Conservation (phyloP, 2,113 vertebrate genomes). For the Astatoreochromis straeleni region DNA sequence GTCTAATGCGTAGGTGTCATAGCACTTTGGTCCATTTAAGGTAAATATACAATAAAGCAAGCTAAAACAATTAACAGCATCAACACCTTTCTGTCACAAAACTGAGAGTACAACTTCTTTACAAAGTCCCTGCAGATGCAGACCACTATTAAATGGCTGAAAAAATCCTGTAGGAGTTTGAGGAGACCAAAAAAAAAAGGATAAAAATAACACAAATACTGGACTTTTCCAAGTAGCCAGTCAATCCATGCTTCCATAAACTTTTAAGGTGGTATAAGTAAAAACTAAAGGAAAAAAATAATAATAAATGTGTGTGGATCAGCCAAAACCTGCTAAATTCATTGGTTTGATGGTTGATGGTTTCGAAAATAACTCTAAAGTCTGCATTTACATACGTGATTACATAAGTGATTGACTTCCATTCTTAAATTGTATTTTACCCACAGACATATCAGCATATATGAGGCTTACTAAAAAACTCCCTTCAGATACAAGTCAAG, state of each 20-base stretch:
- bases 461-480: neutral
- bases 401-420: neutral
- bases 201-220: neutral
- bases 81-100: neutral
- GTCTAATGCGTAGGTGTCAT: neutral
- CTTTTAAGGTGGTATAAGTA: neutral
- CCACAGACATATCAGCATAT: neutral
- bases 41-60: neutral
- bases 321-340: neutral
- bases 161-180: neutral
- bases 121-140: neutral
- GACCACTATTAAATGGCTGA: neutral
- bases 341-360: neutral
- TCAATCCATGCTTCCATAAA: neutral
- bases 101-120: neutral
- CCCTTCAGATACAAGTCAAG: neutral
- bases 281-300: neutral
- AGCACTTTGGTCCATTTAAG: neutral
- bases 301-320: neutral
- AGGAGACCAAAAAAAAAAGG: neutral
- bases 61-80: neutral
- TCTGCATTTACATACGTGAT: neutral
- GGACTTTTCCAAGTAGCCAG: rapidly evolving
- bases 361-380: neutral
- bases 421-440: neutral